These are phyloP conservation scores for Microchrysa polita DNA, from an alignment of 2,888 invertebrate species.

Conservation along the genomic window DNA sequence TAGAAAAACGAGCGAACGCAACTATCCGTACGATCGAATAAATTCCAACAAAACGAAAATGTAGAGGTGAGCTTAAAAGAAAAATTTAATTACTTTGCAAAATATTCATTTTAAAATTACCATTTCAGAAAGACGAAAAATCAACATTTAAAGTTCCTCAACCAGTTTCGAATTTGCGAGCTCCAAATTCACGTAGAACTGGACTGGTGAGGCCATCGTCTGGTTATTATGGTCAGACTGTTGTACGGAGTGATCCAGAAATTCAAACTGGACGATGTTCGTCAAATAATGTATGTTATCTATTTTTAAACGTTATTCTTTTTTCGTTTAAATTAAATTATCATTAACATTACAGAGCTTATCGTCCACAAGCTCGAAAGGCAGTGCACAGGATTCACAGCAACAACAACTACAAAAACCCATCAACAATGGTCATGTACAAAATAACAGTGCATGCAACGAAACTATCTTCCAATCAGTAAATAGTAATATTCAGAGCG, in stretches of 20 bases:
- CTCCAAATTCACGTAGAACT: slow-evolving; percentile 55
- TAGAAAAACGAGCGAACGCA: slow-evolving; percentile 28
- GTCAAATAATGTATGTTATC: slow-evolving; percentile 56
- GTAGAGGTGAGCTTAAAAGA: slow-evolving; percentile 48
- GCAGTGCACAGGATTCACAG: slow-evolving; percentile 53
- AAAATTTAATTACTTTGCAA: not conserved
- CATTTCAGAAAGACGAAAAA: slow-evolving; percentile 55
- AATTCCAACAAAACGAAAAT: slow-evolving; percentile 42
- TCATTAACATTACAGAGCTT: slow-evolving; percentile 56
- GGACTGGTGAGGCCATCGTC: slow-evolving; percentile 62
- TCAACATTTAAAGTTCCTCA: slow-evolving; percentile 59
- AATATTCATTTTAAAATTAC: slow-evolving; percentile 15
- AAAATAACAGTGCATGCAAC: slow-evolving; percentile 40
- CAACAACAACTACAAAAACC: slow-evolving; percentile 9
- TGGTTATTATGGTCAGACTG: slow-evolving; percentile 61
- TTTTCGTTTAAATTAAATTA: not conserved
- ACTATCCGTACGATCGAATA: slow-evolving; percentile 45
- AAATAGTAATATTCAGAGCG: slow-evolving; percentile 2
- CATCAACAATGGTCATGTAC: slow-evolving; percentile 46
- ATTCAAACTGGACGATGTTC: slow-evolving; percentile 58
- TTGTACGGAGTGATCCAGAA: slow-evolving; percentile 56
- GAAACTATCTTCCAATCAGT: not conserved
- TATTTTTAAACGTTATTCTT: not conserved
- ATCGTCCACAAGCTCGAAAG: slow-evolving; percentile 61
- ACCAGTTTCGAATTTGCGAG: slow-evolving; percentile 58